Conservation (phyloP, 2,113 vertebrate species). For the Ibidorhyncha struthersii region DNA sequence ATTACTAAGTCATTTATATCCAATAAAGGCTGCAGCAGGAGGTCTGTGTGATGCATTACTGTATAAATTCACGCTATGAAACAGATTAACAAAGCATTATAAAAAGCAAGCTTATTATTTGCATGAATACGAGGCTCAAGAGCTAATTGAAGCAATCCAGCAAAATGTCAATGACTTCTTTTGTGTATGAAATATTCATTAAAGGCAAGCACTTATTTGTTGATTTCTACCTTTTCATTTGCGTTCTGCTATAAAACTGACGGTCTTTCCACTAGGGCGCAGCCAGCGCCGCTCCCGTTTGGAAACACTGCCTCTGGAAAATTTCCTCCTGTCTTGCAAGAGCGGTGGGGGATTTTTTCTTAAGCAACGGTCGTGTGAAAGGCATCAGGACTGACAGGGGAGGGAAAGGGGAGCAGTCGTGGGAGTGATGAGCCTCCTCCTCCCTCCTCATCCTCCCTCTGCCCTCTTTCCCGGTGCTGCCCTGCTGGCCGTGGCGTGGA, state of each 20-base stretch:
- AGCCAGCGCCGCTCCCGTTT: not conserved
- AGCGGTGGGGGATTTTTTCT: not conserved
- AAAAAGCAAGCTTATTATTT: constrained; percentile 77
- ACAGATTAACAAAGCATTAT: constrained; percentile 79
- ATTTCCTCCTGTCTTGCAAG: not conserved
- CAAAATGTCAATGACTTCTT: constrained; percentile 76
- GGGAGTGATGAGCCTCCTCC: rapidly evolving
- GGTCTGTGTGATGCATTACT: constrained; percentile 24
- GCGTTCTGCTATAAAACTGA: not conserved
- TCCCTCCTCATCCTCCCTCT: not conserved
- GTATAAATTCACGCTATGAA: constrained; percentile 61
- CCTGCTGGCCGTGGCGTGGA: not conserved
- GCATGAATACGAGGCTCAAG: constrained; percentile 58
- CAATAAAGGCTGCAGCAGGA: constrained; percentile 71
- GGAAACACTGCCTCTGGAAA: not conserved
- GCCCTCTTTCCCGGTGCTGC: not conserved
- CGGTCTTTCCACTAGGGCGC: not conserved
- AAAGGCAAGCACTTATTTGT: not conserved
- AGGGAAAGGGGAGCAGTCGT: not conserved
- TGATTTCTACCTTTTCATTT: constrained; percentile 34
- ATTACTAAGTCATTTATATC: constrained; percentile 69
- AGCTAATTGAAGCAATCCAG: constrained; percentile 80
- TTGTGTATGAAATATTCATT: constrained; percentile 72
- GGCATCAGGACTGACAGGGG: not conserved
- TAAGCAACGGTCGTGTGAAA: rapidly evolving